These are phyloP conservation scores for Girardinichthys multiradiatus DNA, from an alignment of 2,113 vertebrate species.

Conservation along the genomic window DNA sequence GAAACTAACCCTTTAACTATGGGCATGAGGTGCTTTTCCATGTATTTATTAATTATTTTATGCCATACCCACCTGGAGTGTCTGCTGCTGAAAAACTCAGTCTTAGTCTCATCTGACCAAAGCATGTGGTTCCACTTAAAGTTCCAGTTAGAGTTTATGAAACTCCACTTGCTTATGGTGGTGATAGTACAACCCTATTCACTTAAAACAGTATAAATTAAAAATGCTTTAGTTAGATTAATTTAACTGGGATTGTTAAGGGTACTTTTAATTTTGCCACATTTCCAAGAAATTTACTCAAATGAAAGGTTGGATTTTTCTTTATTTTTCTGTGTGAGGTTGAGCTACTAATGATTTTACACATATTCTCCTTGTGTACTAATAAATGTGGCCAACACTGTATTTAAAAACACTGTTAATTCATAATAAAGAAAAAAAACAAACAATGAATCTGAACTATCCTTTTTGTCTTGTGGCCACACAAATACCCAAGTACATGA, in stretches of 20 bases:
- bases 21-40: not conserved
- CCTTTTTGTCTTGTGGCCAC: conserved; percentile 42
- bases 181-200: not conserved
- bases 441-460: conserved; percentile 28
- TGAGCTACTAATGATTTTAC: not conserved
- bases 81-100: too few species aligned
- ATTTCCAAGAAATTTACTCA: not conserved
- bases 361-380: not conserved
- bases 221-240: not conserved
- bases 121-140: too few species aligned
- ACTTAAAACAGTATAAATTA: not conserved
- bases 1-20: not conserved
- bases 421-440: conserved; percentile 16
- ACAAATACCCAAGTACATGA: conserved; percentile 31
- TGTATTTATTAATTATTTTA: not conserved
- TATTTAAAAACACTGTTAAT: conserved; percentile 23
- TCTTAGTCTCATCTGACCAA: too few species aligned
- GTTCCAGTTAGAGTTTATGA: not conserved
- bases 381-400: too few species aligned
- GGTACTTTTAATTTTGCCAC: not conserved
- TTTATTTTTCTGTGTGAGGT: too few species aligned
- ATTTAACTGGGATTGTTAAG: not conserved
- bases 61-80: too few species aligned
- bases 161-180: not conserved
- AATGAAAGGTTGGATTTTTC: not conserved